These are phyloP conservation scores for Cantharis rustica DNA, from an alignment of 2,888 invertebrate species.

Conservation along the genomic window DNA sequence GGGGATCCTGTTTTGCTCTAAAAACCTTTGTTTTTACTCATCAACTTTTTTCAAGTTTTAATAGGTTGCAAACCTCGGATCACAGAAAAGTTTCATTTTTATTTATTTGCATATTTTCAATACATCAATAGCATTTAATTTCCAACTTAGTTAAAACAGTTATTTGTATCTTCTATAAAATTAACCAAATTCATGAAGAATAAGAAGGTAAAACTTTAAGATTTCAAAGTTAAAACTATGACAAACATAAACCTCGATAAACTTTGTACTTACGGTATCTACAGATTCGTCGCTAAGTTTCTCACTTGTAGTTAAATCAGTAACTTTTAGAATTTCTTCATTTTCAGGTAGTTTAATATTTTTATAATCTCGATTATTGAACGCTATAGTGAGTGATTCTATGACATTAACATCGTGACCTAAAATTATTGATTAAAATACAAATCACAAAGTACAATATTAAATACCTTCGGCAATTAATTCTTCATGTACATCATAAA, in stretches of 20 bases:
- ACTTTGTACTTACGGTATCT: background rate
- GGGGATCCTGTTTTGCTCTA: too few species aligned
- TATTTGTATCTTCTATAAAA: too few species aligned
- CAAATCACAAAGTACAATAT: background rate
- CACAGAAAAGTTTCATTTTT: too few species aligned
- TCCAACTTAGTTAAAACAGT: too few species aligned
- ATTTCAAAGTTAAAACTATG: background rate
- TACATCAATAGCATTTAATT: too few species aligned
- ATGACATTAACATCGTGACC: constrained; percentile 4
- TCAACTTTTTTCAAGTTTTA: too few species aligned
- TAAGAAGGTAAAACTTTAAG: too few species aligned
- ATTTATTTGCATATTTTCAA: too few species aligned
- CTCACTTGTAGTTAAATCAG: background rate
- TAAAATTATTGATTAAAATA: background rate
- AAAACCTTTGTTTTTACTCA: too few species aligned
- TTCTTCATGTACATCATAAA: constrained; percentile 62
- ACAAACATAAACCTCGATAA: background rate
- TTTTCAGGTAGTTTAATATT: background rate
- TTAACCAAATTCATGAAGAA: too few species aligned
- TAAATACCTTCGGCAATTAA: constrained; percentile 56
- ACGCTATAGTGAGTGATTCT: background rate
- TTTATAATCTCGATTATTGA: background rate
- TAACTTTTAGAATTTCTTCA: background rate
- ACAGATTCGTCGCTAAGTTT: background rate
- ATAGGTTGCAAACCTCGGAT: too few species aligned